Evolutionary conservation across 53 echinoderm and acorn worm species (phyloP).

Genomic region (Paracentrotus lividus): DNA sequence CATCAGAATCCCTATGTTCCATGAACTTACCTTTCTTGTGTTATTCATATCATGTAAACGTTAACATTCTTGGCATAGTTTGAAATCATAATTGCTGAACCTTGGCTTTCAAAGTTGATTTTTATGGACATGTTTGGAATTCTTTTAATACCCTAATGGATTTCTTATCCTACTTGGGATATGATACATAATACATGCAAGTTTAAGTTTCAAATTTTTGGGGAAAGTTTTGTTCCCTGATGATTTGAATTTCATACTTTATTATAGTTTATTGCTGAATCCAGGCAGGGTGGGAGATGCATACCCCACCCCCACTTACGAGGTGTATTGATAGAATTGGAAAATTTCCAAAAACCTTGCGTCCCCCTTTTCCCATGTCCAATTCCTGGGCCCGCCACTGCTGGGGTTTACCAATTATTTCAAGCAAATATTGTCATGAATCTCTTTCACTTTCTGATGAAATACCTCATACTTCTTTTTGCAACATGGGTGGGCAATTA

Average conservation of each 20-base stretch:
- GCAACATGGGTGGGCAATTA: background rate
- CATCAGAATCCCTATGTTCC: background rate
- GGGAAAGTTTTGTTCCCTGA: background rate
- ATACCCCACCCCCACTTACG: background rate
- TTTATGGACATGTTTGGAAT: background rate
- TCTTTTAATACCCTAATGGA: background rate
- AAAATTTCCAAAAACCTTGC: too few species aligned
- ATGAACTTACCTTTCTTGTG: background rate
- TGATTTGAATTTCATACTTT: background rate
- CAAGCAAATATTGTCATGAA: background rate
- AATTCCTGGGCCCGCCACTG: too few species aligned
- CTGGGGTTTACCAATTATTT: constrained; percentile 19
- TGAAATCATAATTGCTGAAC: background rate
- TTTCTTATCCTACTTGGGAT: background rate
- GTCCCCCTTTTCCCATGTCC: too few species aligned
- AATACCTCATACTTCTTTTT: background rate
- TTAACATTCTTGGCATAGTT: background rate
- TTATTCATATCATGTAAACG: background rate
- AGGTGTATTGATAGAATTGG: too few species aligned
- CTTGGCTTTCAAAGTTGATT: background rate
- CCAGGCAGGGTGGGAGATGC: background rate
- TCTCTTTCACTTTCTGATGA: constrained; percentile 7
- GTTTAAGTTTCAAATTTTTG: background rate
- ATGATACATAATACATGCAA: background rate
- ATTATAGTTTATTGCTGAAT: background rate